A percentile compares a stretch with the other conserved stretches of the same genome.
These are phyloP conservation scores for Aythya fuligula DNA, from an alignment of 2,797 vertebrate genomes.

Conservation along the genomic window DNA sequence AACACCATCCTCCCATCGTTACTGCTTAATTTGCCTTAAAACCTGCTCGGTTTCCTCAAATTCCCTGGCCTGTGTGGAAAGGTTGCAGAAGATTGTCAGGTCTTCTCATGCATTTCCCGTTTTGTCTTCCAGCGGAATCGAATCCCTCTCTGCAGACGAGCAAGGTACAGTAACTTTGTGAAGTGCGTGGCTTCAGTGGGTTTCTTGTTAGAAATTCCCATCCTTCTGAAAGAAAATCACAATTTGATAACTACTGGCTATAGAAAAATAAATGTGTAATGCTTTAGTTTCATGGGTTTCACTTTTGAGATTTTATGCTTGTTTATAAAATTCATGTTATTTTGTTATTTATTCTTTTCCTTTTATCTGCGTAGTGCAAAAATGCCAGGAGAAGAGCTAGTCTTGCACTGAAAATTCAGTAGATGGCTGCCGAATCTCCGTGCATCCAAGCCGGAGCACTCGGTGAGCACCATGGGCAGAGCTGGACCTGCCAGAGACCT, in stretches of 20 bases:
- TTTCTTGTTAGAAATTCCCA: not conserved
- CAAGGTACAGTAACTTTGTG: constrained; percentile 44
- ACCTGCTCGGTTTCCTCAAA: not conserved
- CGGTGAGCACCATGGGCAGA: not conserved
- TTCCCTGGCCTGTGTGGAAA: not conserved
- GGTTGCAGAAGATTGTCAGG: fast-evolving
- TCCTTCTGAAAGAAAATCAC: not conserved
- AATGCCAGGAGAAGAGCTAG: not conserved
- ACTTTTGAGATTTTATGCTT: not conserved
- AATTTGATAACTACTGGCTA: not conserved
- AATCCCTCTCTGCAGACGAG: constrained; percentile 48
- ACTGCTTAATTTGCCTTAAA: not conserved
- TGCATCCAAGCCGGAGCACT: not conserved
- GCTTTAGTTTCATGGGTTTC: not conserved
- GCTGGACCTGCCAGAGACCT: not conserved
- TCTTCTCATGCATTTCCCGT: not conserved
- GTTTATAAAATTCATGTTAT: not conserved
- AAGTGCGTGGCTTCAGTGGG: not conserved
- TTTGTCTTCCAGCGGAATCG: constrained; percentile 50
- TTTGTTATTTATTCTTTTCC: not conserved
- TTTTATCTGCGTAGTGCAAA: not conserved
- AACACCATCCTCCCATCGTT: too few species aligned
- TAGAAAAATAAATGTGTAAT: fast-evolving
- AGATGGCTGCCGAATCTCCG: not conserved
- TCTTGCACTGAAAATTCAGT: not conserved